Evolutionary conservation across 2,113 vertebrate species (phyloP).

Genomic region (Laticauda colubrina): DNA sequence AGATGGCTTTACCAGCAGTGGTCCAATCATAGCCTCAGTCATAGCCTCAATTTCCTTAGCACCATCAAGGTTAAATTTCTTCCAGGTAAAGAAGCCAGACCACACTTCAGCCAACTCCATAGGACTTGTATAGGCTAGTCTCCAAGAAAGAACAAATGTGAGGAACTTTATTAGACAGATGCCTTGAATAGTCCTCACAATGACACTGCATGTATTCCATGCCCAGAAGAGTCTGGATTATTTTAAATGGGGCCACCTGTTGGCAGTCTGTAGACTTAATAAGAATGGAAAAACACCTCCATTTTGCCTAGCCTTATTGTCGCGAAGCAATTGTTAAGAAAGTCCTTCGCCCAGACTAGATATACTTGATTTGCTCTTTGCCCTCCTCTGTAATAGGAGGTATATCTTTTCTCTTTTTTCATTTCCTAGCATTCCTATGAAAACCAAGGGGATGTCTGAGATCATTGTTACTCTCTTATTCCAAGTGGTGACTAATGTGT

Average conservation of each 20-base stretch:
- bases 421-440: neutral
- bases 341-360: neutral
- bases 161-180: neutral
- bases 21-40: neutral
- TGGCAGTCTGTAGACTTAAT: neutral
- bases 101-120: neutral
- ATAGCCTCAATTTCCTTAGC: neutral
- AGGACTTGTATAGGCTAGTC: neutral
- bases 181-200: neutral
- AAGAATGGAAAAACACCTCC: neutral
- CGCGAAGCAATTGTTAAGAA: neutral
- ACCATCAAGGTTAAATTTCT: neutral
- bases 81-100: neutral
- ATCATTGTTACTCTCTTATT: neutral
- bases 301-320: neutral
- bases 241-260: neutral
- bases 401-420: neutral
- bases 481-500: neutral
- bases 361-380: neutral
- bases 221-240: neutral
- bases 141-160: neutral
- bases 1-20: neutral
- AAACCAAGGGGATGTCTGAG: neutral
- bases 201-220: neutral
- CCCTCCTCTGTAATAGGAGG: neutral